Evolutionary conservation across 2,113 vertebrate genomes (phyloP).

Genomic region (Cyphomyrus discorhynchus): DNA sequence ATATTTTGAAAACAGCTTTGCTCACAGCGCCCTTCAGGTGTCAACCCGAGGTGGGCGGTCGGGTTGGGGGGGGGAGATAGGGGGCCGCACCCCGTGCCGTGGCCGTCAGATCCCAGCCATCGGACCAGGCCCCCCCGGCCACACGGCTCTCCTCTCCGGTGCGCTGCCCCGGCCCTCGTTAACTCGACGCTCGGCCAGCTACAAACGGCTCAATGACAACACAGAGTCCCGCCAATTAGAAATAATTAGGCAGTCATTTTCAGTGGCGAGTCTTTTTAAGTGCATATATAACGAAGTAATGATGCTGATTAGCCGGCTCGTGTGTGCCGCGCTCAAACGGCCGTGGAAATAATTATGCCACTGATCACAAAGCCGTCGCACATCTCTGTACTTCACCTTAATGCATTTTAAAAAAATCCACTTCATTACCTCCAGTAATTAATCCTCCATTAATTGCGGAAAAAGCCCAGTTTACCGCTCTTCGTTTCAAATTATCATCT

Average conservation of each 20-base stretch:
- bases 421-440: conserved; percentile 99
- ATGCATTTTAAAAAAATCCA: conserved; percentile 96
- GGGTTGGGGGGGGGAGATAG: conserved; percentile 53
- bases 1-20: background rate
- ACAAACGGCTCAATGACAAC: conserved; percentile 96
- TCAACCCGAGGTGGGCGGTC: conserved; percentile 55
- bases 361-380: conserved; percentile 94
- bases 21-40: conserved; percentile 32
- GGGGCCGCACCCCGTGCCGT: conserved; percentile 63
- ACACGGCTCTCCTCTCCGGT: conserved; percentile 65
- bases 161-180: conserved; percentile 79
- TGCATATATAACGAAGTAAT: conserved; percentile 98
- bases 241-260: conserved; percentile 99
- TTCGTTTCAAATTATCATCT: conserved; percentile 99
- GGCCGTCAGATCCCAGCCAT: conserved; percentile 71
- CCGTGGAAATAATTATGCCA: conserved; percentile 94
- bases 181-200: conserved; percentile 82
- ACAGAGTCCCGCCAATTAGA: conserved; percentile 98
- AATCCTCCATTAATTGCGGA: conserved; percentile 99
- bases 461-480: conserved; percentile 98
- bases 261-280: conserved; percentile 97
- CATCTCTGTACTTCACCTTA: conserved; percentile 99
- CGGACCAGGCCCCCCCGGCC: conserved; percentile 55
- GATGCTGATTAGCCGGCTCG: conserved; percentile 96
- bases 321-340: conserved; percentile 86